Evolutionary conservation across 2,888 invertebrate genomes (phyloP).

Genomic region (Hydrotaea diabolus): DNA sequence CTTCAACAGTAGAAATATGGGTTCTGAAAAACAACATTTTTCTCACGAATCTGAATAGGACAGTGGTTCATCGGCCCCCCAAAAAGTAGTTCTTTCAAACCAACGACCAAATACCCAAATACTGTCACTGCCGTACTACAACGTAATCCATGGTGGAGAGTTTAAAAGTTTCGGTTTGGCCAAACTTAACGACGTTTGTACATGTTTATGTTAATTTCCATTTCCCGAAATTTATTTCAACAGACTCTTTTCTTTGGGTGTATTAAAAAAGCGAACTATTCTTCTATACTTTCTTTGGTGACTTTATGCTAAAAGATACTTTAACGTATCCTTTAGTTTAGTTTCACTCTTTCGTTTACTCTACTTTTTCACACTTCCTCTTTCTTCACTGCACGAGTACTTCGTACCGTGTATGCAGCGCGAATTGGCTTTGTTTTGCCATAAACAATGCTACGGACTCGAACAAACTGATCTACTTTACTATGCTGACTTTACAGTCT

Average conservation of each 20-base stretch:
- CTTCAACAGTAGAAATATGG: too few species aligned
- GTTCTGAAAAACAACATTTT: too few species aligned
- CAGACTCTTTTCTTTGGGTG: background rate
- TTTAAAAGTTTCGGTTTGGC: too few species aligned
- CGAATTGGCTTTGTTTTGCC: constrained; percentile 1
- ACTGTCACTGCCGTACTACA: too few species aligned
- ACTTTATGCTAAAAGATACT: background rate
- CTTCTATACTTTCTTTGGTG: too few species aligned
- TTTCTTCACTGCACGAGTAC: background rate
- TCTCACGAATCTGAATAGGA: too few species aligned
- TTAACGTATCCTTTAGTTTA: background rate
- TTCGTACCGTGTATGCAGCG: background rate
- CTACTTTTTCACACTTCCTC: background rate
- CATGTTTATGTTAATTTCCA: background rate
- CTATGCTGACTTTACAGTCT: background rate
- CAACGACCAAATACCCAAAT: too few species aligned
- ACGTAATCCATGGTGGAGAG: too few species aligned
- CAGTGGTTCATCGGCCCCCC: too few species aligned
- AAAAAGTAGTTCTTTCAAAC: too few species aligned
- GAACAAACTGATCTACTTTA: background rate
- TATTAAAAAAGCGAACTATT: background rate
- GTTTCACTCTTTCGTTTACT: background rate
- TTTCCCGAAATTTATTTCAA: background rate
- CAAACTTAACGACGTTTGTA: background rate
- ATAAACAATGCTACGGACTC: background rate